These are phyloP conservation scores for Erythrocebus patas DNA, from an alignment of 2,113 vertebrate species.

Conservation along the genomic window DNA sequence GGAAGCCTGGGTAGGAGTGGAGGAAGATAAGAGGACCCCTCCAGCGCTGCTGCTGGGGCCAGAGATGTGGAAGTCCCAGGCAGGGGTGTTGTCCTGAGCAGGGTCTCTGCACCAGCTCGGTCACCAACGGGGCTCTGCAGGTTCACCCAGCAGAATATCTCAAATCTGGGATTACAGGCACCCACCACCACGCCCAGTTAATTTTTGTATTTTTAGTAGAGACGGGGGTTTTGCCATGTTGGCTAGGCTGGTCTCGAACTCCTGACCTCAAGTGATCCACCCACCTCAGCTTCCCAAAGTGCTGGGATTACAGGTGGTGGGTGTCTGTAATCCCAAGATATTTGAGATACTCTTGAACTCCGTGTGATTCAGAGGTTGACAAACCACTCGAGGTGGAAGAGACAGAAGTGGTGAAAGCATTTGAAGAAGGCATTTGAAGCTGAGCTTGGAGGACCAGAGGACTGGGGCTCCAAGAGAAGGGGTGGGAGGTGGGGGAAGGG, in stretches of 20 bases:
- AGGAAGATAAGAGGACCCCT: not conserved
- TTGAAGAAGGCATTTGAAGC: not conserved
- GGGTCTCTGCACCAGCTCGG: not conserved
- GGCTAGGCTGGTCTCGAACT: too few species aligned
- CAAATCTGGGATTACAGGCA: too few species aligned
- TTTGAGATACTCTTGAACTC: not conserved
- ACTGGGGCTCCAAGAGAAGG: not conserved
- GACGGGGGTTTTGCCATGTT: too few species aligned
- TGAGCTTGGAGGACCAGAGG: not conserved
- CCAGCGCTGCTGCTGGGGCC: not conserved
- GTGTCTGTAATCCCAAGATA: too few species aligned
- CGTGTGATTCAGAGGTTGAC: not conserved
- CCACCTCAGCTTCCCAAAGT: too few species aligned
- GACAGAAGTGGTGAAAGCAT: not conserved
- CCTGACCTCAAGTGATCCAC: too few species aligned
- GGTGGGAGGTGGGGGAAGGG: not conserved
- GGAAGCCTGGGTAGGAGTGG: not conserved
- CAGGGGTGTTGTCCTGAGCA: not conserved
- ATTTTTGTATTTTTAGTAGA: too few species aligned
- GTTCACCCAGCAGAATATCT: too few species aligned
- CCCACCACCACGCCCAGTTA: too few species aligned
- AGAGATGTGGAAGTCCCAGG: not conserved
- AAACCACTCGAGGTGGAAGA: not conserved
- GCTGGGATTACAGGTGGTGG: too few species aligned
- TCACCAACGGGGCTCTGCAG: too few species aligned